phyloP scores from a whole-genome alignment of 2,797 vertebrate species.

The Hydrophis major region DNA sequence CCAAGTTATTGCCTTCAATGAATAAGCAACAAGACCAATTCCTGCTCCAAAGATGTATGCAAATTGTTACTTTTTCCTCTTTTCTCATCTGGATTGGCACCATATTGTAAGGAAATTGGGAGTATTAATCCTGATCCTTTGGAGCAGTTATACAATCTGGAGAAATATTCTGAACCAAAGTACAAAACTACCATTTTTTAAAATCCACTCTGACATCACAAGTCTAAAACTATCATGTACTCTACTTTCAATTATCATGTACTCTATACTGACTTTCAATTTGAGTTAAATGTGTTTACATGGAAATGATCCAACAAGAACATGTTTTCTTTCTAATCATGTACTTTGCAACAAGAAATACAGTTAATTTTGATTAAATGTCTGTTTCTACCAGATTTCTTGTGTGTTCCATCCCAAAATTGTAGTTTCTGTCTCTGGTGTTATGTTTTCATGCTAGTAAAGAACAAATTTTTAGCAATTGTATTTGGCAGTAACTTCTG shows the following conservation, averaged over 20 bases:
- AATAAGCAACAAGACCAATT: not conserved
- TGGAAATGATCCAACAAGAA: not conserved
- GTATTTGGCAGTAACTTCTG: not conserved
- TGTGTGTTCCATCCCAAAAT: not conserved
- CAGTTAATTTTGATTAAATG: not conserved
- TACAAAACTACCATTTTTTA: not conserved
- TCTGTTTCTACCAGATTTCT: not conserved
- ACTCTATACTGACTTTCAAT: not conserved
- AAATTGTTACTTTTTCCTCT: not conserved
- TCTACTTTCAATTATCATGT: not conserved
- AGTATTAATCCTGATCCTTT: not conserved
- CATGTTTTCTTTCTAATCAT: not conserved
- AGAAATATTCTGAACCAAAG: not conserved
- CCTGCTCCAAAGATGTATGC: not conserved
- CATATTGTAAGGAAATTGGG: not conserved
- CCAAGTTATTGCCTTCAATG: not conserved
- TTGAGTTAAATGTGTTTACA: not conserved
- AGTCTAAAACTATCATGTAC: not conserved
- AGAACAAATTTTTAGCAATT: not conserved
- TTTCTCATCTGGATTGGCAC: not conserved
- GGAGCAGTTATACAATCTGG: not conserved
- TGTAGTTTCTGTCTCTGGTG: not conserved
- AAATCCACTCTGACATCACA: not conserved
- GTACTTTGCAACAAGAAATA: not conserved
- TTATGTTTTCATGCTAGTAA: not conserved